These are phyloP conservation scores for Catharus minimus DNA, from an alignment of 2,113 vertebrate species.

Conservation along the genomic window DNA sequence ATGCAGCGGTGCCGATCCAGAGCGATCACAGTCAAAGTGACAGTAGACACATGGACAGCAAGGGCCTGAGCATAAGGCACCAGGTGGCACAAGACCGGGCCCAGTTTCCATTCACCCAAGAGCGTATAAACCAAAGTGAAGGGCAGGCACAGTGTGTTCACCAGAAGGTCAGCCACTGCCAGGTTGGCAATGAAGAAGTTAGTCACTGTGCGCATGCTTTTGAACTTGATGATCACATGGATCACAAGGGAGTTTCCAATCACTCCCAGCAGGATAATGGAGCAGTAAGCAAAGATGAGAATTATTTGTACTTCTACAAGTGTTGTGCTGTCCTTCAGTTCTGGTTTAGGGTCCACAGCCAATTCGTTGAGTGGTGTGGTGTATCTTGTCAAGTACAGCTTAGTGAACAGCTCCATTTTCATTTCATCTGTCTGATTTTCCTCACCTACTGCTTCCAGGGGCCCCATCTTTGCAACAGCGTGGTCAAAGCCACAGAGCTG, in stretches of 20 bases:
- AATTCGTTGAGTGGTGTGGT: slow-evolving; percentile 63
- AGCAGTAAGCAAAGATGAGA: slow-evolving; percentile 90
- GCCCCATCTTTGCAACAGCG: slow-evolving; percentile 57
- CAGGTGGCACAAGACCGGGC: slow-evolving; percentile 86
- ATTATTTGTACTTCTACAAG: slow-evolving; percentile 85
- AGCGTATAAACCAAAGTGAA: slow-evolving; percentile 92
- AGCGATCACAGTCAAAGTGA: slow-evolving; percentile 92
- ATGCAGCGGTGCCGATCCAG: slow-evolving; percentile 92
- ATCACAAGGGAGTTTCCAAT: slow-evolving; percentile 91
- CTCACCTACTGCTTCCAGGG: slow-evolving; percentile 65
- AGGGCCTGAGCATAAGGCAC: slow-evolving; percentile 91
- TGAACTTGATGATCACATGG: slow-evolving; percentile 90
- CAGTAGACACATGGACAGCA: slow-evolving; percentile 91
- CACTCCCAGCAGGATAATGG: slow-evolving; percentile 91
- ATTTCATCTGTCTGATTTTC: slow-evolving; percentile 75
- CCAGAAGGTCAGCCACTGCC: slow-evolving; percentile 89
- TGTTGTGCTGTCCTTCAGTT: slow-evolving; percentile 88
- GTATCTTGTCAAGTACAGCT: slow-evolving; percentile 36
- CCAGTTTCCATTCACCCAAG: slow-evolving; percentile 89
- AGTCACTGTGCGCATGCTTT: slow-evolving; percentile 89
- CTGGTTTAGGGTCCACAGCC: slow-evolving; percentile 67
- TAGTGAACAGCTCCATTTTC: slow-evolving; percentile 60
- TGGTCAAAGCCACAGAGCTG: neutral
- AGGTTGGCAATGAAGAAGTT: slow-evolving; percentile 95
- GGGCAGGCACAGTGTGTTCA: slow-evolving; percentile 90